Evolutionary conservation across 2,113 vertebrate species (phyloP).

Genomic region (Anser cygnoides): DNA sequence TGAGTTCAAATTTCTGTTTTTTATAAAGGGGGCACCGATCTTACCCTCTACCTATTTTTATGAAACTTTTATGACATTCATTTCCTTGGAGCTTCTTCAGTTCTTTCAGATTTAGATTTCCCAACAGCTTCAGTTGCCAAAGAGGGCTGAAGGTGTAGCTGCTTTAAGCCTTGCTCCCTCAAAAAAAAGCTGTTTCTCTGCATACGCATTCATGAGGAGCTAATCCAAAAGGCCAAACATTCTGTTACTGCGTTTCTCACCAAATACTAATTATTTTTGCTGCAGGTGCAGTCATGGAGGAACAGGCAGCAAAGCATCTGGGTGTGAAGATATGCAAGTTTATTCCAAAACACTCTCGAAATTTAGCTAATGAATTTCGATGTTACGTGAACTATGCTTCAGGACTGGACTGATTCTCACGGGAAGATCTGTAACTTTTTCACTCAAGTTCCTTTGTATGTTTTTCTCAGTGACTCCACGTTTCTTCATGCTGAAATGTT

Average conservation of each 20-base stretch:
- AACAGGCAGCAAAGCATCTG: conserved; percentile 81
- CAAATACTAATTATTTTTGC: not conserved
- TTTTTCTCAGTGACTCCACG: not conserved
- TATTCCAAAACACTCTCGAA: conserved; percentile 87
- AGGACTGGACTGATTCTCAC: conserved; percentile 68
- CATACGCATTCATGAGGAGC: not conserved
- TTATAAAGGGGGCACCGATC: not conserved
- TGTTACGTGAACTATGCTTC: conserved; percentile 91
- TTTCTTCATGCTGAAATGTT: not conserved
- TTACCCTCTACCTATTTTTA: not conserved
- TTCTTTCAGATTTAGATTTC: not conserved
- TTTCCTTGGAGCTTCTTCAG: not conserved
- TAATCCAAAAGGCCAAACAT: not conserved
- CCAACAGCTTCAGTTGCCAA: not conserved
- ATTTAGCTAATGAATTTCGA: conserved; percentile 92
- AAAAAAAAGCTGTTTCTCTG: not conserved
- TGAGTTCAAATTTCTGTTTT: not conserved
- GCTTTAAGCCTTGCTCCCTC: not conserved
- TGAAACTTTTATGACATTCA: not conserved
- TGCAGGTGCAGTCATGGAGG: conserved; percentile 91
- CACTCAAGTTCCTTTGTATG: not conserved
- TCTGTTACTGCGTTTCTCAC: not conserved
- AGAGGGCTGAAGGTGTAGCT: not conserved
- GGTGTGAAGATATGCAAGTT: conserved; percentile 87
- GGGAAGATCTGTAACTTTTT: not conserved